Percentiles rank a stretch among this genome's conserved stretches.
Evolutionary conservation across 1,140 invertebrate genomes (phyloP).

Genomic region (Drosophila takahashii): DNA sequence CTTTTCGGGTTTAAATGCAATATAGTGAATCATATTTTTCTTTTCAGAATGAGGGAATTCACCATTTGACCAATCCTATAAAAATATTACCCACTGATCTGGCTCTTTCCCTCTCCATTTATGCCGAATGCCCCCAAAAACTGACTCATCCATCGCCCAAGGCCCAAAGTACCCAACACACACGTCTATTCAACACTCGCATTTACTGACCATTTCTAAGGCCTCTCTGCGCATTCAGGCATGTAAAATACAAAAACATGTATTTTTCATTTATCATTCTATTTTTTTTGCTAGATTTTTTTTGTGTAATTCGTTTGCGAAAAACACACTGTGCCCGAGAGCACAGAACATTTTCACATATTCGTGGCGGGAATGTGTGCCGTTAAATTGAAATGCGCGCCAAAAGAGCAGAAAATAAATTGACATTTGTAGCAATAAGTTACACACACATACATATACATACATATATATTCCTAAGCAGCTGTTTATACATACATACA

Average conservation of each 20-base stretch:
- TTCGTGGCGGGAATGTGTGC: conserved; percentile 27
- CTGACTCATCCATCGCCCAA: conserved; percentile 31
- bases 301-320: conserved; percentile 69
- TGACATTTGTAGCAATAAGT: too few relatives aligned
- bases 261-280: conserved; percentile 53
- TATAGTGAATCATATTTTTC: conserved; percentile 1
- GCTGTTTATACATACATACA: too few relatives aligned
- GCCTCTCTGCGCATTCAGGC: conserved; percentile 51
- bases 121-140: background rate
- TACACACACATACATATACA: too few relatives aligned
- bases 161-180: conserved; percentile 4
- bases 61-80: conserved; percentile 1
- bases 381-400: conserved; percentile 74
- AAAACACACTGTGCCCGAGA: conserved; percentile 50
- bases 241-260: conserved; percentile 54
- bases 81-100: background rate
- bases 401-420: conserved; percentile 72
- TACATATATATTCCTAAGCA: too few relatives aligned
- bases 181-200: conserved; percentile 15
- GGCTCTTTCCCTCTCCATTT: background rate
- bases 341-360: conserved; percentile 54
- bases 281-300: conserved; percentile 29
- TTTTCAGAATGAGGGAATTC: background rate
- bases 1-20: conserved; percentile 1
- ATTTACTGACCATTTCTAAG: conserved; percentile 57